A percentile compares a stretch with the other conserved stretches of the same genome.
Conservation (phyloP, 2,888 invertebrate genomes). For the Apantesis nais region DNA sequence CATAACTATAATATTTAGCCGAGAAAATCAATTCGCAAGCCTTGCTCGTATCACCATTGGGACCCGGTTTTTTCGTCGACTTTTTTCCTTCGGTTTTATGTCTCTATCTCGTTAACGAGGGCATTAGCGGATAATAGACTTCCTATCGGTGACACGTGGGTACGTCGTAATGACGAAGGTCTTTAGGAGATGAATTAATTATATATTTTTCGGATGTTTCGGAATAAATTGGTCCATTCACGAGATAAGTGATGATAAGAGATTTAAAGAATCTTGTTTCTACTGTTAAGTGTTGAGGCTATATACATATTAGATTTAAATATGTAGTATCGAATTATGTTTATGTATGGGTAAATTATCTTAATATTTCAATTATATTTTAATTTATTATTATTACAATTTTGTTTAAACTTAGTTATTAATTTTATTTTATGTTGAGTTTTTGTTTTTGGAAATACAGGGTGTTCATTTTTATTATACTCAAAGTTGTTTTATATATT, state of each 20-base stretch:
- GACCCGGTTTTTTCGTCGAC: constrained; percentile 24
- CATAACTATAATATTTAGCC: not conserved
- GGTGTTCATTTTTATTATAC: not conserved
- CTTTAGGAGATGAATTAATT: constrained; percentile 37
- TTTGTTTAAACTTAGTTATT: not conserved
- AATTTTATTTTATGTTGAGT: not conserved
- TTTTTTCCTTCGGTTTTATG: constrained; percentile 48
- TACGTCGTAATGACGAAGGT: constrained; percentile 27
- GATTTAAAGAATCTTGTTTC: not conserved
- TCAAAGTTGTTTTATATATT: not conserved
- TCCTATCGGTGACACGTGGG: constrained; percentile 52
- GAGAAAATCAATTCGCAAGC: constrained; percentile 3
- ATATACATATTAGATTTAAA: not conserved
- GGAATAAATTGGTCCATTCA: constrained; percentile 2
- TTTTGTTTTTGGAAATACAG: not conserved
- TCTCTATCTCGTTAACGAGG: constrained; percentile 52
- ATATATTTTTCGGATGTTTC: constrained; percentile 20
- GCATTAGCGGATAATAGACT: constrained; percentile 59
- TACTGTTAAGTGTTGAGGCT: not conserved
- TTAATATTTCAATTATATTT: not conserved
- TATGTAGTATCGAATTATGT: not conserved
- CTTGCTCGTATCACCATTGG: constrained; percentile 12
- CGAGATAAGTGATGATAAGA: not conserved
- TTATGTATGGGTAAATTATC: not conserved
- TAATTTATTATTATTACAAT: not conserved